Percentiles rank a stretch among this genome's conserved stretches.
Evolutionary conservation across 1,140 invertebrate genomes (phyloP).

Genomic region (Colletes latitarsis): DNA sequence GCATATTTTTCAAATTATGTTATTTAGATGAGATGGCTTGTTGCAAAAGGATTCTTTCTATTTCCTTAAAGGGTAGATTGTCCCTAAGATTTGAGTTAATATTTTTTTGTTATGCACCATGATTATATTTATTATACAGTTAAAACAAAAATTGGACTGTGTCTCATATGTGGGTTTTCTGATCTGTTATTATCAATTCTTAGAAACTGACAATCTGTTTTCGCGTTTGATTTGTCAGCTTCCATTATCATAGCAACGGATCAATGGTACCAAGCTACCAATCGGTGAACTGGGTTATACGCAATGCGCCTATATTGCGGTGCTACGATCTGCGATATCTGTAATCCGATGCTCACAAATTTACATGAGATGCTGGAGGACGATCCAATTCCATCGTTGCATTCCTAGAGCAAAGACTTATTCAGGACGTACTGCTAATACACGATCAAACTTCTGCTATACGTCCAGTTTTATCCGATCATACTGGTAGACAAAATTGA

Average conservation of each 20-base stretch:
- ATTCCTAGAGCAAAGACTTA: not conserved
- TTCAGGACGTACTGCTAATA: not conserved
- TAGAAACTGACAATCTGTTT: not conserved
- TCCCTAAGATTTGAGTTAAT: too few relatives aligned
- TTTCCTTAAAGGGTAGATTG: too few relatives aligned
- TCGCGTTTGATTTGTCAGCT: not conserved
- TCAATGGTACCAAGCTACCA: conserved; percentile 33
- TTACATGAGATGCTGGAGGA: conserved; percentile 7
- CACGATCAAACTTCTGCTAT: not conserved
- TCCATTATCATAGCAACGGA: conserved; percentile 34
- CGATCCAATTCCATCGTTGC: not conserved
- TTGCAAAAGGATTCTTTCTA: too few relatives aligned
- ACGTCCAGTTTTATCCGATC: not conserved
- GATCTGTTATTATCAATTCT: not conserved
- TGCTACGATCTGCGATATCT: conserved; percentile 33
- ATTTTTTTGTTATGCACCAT: too few relatives aligned
- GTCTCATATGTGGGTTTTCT: not conserved
- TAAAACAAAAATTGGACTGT: not conserved
- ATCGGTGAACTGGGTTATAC: conserved; percentile 44
- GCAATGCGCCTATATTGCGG: conserved; percentile 38
- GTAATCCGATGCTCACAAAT: conserved; percentile 33
- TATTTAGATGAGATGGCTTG: too few relatives aligned
- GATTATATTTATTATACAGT: too few relatives aligned
- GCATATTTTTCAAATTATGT: too few relatives aligned
- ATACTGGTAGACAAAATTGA: not conserved